Percentiles rank a stretch among this genome's conserved stretches.
Conservation (phyloP, 2,797 vertebrate genomes). For the Sebastes ruberrimus region DNA sequence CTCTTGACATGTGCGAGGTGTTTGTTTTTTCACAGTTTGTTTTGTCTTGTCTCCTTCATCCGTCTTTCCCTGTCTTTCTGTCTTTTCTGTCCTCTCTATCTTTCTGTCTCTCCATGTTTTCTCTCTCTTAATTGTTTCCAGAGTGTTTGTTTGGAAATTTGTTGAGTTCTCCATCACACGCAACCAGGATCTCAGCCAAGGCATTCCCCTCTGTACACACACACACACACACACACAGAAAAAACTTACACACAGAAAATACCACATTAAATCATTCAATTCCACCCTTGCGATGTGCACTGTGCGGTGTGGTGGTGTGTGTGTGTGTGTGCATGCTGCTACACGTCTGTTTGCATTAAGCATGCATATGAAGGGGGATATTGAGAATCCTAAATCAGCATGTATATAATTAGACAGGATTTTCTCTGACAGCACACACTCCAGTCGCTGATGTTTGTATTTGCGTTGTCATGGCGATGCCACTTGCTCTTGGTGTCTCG, state of each 20-base stretch:
- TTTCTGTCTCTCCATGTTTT: slow-evolving; percentile 42
- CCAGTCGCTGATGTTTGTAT: slow-evolving; percentile 57
- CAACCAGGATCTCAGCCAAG: slow-evolving; percentile 68
- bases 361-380: background rate
- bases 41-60: slow-evolving; percentile 19
- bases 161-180: slow-evolving; percentile 76
- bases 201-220: slow-evolving; percentile 38
- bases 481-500: slow-evolving; percentile 47
- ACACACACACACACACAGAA: slow-evolving; percentile 6
- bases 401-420: slow-evolving; percentile 53
- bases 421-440: slow-evolving; percentile 5
- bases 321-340: background rate
- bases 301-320: background rate
- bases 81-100: slow-evolving; percentile 29
- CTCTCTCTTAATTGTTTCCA: slow-evolving; percentile 75
- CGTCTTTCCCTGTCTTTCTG: background rate
- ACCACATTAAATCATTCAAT: slow-evolving; percentile 37
- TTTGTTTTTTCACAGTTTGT: slow-evolving; percentile 26
- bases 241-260: slow-evolving; percentile 23
- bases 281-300: slow-evolving; percentile 19
- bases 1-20: slow-evolving; percentile 1
- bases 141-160: slow-evolving; percentile 80
- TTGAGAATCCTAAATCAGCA: slow-evolving; percentile 20
- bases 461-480: slow-evolving; percentile 64
- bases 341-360: slow-evolving; percentile 20